Conservation (phyloP, 2,888 invertebrate species). For the Danaus chrysippus region DNA sequence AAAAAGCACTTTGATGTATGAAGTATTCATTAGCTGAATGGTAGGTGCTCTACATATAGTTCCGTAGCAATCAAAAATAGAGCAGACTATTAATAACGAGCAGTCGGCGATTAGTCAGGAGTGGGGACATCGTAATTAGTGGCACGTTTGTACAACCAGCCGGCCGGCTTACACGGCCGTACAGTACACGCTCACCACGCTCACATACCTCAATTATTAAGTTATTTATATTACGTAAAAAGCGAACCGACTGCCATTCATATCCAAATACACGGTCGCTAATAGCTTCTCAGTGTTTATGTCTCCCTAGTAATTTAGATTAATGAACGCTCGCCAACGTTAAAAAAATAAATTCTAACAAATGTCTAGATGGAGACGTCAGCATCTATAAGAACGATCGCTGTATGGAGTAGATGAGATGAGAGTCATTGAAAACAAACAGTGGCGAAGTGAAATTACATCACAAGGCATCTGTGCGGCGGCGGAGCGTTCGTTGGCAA, state of each 20-base stretch:
- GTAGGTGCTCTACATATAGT: constrained; percentile 12
- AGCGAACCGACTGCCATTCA: constrained; percentile 9
- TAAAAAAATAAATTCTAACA: neutral
- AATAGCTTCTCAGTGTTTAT: neutral
- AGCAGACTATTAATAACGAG: constrained; percentile 54
- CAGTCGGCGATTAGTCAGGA: constrained; percentile 58
- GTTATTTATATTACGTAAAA: constrained; percentile 37
- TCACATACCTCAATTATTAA: constrained; percentile 53
- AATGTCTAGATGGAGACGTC: too few relatives aligned
- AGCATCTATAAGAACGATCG: too few relatives aligned
- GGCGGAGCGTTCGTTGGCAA: constrained; percentile 47
- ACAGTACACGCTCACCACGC: constrained; percentile 38
- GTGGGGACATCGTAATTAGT: constrained; percentile 62
- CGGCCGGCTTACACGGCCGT: constrained; percentile 29
- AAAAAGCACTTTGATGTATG: neutral
- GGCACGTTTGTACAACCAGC: constrained; percentile 53
- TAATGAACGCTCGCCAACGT: neutral
- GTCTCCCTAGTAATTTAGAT: constrained; percentile 4
- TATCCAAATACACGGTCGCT: neutral
- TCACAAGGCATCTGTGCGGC: constrained; percentile 38
- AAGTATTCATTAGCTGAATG: constrained; percentile 36
- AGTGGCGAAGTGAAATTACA: constrained; percentile 35
- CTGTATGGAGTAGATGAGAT: constrained; percentile 17
- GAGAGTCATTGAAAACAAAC: constrained; percentile 28
- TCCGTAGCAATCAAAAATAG: constrained; percentile 48